phyloP scores from a whole-genome alignment of 2,113 vertebrate species.

The Nothobranchius kuhntae region DNA sequence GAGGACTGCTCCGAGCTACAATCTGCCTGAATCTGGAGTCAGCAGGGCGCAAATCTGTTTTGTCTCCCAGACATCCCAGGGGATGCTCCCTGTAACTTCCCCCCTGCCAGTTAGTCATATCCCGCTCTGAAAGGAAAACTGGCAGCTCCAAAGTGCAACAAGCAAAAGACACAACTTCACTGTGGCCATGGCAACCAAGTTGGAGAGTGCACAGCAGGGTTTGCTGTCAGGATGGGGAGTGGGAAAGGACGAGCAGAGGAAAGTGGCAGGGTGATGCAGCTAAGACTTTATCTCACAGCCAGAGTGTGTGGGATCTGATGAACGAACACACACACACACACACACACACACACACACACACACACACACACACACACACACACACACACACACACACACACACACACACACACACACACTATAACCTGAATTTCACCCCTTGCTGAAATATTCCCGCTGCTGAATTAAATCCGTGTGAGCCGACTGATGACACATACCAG shows the following conservation, averaged over 20 bases:
- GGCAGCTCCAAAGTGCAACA: slow-evolving; percentile 50
- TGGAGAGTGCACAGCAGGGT: slow-evolving; percentile 52
- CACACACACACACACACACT: not conserved
- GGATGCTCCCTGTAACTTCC: slow-evolving; percentile 28
- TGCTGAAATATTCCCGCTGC: slow-evolving; percentile 31
- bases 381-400: slow-evolving; percentile 17
- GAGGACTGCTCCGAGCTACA: slow-evolving; percentile 45
- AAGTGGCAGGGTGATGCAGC: slow-evolving; percentile 48
- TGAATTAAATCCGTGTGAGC: slow-evolving; percentile 35
- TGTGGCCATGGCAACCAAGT: slow-evolving; percentile 77
- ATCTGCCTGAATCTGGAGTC: slow-evolving; percentile 43
- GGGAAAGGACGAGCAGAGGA: slow-evolving; percentile 44
- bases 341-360: too few species aligned
- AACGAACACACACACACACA: too few species aligned
- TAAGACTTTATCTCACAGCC: slow-evolving; percentile 43
- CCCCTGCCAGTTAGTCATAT: slow-evolving; percentile 28
- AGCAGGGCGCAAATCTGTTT: slow-evolving; percentile 7
- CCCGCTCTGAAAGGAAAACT: slow-evolving; percentile 50
- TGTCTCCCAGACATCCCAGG: not conserved
- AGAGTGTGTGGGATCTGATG: slow-evolving; percentile 28
- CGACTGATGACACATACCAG: slow-evolving; percentile 19
- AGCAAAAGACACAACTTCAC: slow-evolving; percentile 54
- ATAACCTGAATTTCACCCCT: slow-evolving; percentile 68
- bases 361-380: slow-evolving; percentile 29
- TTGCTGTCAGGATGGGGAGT: slow-evolving; percentile 63